Conservation (phyloP, 2,797 vertebrate genomes). For the Etheostoma perlongum region DNA sequence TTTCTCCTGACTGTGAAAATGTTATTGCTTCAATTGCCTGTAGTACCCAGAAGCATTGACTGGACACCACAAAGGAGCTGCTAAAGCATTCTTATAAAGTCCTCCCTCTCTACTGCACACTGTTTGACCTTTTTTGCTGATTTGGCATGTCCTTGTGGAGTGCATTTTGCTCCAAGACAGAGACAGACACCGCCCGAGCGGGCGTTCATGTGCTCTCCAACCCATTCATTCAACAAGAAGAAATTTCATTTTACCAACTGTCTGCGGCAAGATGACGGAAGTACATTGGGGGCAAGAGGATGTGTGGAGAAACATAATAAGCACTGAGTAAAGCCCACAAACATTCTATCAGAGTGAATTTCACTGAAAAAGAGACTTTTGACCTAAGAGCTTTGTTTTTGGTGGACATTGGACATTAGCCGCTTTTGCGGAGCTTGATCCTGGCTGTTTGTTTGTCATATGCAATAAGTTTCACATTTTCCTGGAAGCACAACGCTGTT, state of each 20-base stretch:
- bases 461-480: constrained; percentile 40
- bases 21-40: constrained; percentile 36
- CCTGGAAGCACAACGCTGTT: constrained; percentile 62
- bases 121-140: constrained; percentile 71
- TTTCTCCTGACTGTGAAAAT: constrained; percentile 43
- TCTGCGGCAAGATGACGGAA: constrained; percentile 61
- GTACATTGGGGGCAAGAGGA: constrained; percentile 39
- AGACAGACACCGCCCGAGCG: constrained; percentile 55
- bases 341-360: constrained; percentile 48
- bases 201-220: constrained; percentile 52
- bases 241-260: constrained; percentile 72
- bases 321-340: constrained; percentile 24
- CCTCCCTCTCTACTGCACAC: constrained; percentile 30
- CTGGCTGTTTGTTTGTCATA: constrained; percentile 51
- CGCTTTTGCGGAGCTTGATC: constrained; percentile 5
- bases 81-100: constrained; percentile 41
- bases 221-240: constrained; percentile 62
- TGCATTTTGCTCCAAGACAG: constrained; percentile 46
- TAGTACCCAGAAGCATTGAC: constrained; percentile 38
- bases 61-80: constrained; percentile 50
- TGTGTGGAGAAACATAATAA: constrained; percentile 49
- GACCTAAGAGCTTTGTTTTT: constrained; percentile 36
- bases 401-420: background rate
- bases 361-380: constrained; percentile 44
- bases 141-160: constrained; percentile 64